phyloP scores from a whole-genome alignment of 1,140 invertebrate genomes.

The Euglossa dilemma region DNA sequence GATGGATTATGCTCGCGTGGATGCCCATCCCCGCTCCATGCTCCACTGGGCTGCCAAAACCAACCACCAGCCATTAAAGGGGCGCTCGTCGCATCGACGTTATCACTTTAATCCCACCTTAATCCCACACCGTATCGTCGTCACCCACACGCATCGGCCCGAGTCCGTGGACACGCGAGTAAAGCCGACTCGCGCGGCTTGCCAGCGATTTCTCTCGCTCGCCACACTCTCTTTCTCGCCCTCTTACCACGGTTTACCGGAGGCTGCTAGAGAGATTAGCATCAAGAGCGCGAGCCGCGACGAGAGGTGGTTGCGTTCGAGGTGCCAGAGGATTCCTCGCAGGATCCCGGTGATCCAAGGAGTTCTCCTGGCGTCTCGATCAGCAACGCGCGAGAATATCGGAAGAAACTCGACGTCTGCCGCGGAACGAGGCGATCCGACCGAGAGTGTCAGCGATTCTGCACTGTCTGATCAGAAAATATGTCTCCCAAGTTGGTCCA shows the following conservation, averaged over 20 bases:
- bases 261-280: too few species aligned
- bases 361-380: not conserved
- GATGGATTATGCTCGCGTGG: slow-evolving; percentile 84
- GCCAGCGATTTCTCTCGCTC: not conserved
- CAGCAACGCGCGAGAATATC: not conserved
- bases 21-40: slow-evolving; percentile 83
- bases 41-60: slow-evolving; percentile 83
- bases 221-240: not conserved
- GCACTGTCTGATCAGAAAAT: slow-evolving; percentile 78
- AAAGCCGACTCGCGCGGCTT: slow-evolving; percentile 7
- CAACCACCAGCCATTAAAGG: slow-evolving; percentile 83
- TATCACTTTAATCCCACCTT: slow-evolving; percentile 68
- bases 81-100: slow-evolving; percentile 74
- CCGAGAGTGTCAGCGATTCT: slow-evolving; percentile 9
- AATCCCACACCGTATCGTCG: slow-evolving; percentile 72
- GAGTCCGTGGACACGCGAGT: slow-evolving; percentile 20
- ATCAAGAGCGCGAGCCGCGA: too few species aligned
- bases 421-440: not conserved
- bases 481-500: slow-evolving; percentile 78
- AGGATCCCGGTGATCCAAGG: too few species aligned
- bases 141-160: slow-evolving; percentile 77
- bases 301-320: too few species aligned
- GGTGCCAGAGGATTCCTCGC: too few species aligned
- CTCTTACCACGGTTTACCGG: not conserved
- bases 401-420: not conserved